Evolutionary conservation across 1,140 invertebrate species (phyloP).

Genomic region (Drosophila carrolli): DNA sequence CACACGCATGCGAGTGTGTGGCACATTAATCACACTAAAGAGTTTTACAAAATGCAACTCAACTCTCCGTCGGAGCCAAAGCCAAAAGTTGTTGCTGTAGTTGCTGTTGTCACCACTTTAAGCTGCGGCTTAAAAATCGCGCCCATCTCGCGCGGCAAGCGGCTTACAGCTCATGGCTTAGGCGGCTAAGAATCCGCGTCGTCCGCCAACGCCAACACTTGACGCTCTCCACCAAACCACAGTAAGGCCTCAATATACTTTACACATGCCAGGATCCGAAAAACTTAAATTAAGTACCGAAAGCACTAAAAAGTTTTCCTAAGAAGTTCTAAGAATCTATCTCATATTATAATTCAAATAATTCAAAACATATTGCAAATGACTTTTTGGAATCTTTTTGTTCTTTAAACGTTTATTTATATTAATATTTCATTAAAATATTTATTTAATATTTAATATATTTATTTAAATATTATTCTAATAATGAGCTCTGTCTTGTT

Average conservation of each 20-base stretch:
- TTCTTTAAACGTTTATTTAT: too few relatives aligned
- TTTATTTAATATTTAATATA: too few relatives aligned
- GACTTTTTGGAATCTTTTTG: too few relatives aligned
- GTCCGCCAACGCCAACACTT: conserved; percentile 66
- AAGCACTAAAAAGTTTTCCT: too few relatives aligned
- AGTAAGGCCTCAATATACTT: not conserved
- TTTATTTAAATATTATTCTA: too few relatives aligned
- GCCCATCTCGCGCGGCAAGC: conserved; percentile 33
- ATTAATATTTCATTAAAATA: too few relatives aligned
- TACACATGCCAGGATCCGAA: too few relatives aligned
- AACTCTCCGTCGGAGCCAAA: conserved; percentile 31
- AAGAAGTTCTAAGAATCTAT: too few relatives aligned
- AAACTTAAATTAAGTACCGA: too few relatives aligned
- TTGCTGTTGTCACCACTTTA: conserved; percentile 76
- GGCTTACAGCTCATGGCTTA: conserved; percentile 42
- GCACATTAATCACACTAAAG: conserved; percentile 82
- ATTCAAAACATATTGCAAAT: too few relatives aligned
- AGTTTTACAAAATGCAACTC: conserved; percentile 80
- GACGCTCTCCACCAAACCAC: conserved; percentile 22
- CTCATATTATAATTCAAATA: too few relatives aligned
- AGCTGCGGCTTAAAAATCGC: conserved; percentile 72
- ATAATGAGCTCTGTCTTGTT: too few relatives aligned
- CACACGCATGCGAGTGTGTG: conserved; percentile 31
- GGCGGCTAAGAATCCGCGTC: conserved; percentile 62
- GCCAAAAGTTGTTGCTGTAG: conserved; percentile 40